Evolutionary conservation across 2,888 invertebrate species (phyloP).

Genomic region (Ctenicera cuprea): DNA sequence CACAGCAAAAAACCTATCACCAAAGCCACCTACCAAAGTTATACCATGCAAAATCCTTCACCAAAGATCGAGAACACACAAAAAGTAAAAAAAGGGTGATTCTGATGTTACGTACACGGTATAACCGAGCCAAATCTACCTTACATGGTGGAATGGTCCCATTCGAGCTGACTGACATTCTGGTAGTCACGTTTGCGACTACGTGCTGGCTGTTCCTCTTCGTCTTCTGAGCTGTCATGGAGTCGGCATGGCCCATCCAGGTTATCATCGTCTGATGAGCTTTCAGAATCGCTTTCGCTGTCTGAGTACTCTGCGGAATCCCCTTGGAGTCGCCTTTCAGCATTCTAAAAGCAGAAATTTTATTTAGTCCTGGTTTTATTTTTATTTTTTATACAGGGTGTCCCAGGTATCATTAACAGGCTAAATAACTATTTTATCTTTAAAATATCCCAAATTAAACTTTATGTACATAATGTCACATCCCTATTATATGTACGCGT

Average conservation of each 20-base stretch:
- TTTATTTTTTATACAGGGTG: not conserved
- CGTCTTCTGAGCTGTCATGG: slow-evolving; percentile 77
- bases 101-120: slow-evolving; percentile 31
- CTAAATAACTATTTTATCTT: no score
- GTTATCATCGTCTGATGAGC: slow-evolving; percentile 69
- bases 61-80: slow-evolving; percentile 15
- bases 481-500: no score
- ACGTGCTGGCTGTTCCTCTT: slow-evolving; percentile 67
- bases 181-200: slow-evolving; percentile 78
- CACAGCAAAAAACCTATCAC: slow-evolving; percentile 35
- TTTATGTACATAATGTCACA: no score
- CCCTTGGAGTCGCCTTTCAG: slow-evolving; percentile 69
- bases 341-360: slow-evolving; percentile 62
- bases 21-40: slow-evolving; percentile 40
- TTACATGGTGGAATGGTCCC: slow-evolving; percentile 88
- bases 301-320: slow-evolving; percentile 66
- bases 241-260: slow-evolving; percentile 72
- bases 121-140: slow-evolving; percentile 34
- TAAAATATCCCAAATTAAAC: no score
- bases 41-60: slow-evolving; percentile 30
- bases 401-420: no score
- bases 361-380: not conserved
- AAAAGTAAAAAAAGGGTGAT: slow-evolving; percentile 22
- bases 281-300: slow-evolving; percentile 70
- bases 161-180: slow-evolving; percentile 85